phyloP scores from a whole-genome alignment of 1,140 invertebrate genomes.

The Agrypnia vestita region DNA sequence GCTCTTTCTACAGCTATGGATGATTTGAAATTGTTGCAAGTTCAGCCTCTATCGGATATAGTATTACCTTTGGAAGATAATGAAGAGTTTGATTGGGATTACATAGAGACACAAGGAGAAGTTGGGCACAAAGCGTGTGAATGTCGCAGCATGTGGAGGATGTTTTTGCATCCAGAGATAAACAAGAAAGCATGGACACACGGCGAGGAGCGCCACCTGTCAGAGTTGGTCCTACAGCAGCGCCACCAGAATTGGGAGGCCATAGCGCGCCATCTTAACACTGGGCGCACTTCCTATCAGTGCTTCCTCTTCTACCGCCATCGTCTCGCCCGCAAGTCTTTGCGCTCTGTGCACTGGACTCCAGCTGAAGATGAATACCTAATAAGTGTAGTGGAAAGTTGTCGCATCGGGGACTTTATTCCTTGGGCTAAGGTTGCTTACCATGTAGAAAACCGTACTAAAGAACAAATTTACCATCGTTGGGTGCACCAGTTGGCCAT shows the following conservation, averaged over 20 bases:
- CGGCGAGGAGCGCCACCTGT: constrained; percentile 29
- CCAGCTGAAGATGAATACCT: constrained; percentile 48
- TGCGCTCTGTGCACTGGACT: constrained; percentile 28
- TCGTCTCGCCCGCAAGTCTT: background rate
- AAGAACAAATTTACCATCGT: constrained; percentile 51
- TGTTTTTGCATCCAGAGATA: constrained; percentile 49
- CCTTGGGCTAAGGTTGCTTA: constrained; percentile 56
- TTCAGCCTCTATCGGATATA: background rate
- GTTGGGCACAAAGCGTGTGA: constrained; percentile 36
- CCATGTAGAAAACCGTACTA: constrained; percentile 49
- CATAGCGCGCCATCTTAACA: constrained; percentile 34
- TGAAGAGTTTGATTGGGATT: constrained; percentile 48
- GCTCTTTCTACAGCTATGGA: background rate
- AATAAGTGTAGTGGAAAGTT: constrained; percentile 36
- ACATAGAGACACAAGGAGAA: background rate
- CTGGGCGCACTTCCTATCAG: constrained; percentile 48
- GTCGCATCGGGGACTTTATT: constrained; percentile 53
- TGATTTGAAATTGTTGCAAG: constrained; percentile 1
- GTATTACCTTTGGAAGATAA: constrained; percentile 21
- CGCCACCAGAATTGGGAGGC: constrained; percentile 44
- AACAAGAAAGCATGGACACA: constrained; percentile 47
- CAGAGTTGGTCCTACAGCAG: background rate
- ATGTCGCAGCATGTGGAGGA: constrained; percentile 51
- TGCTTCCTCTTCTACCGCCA: constrained; percentile 50
- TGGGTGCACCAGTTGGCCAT: constrained; percentile 9